Evolutionary conservation across 2,113 vertebrate species (phyloP), one percentile per base, ranked within the genome.

Genomic region (Dascyllus trimaculatus): DNA sequence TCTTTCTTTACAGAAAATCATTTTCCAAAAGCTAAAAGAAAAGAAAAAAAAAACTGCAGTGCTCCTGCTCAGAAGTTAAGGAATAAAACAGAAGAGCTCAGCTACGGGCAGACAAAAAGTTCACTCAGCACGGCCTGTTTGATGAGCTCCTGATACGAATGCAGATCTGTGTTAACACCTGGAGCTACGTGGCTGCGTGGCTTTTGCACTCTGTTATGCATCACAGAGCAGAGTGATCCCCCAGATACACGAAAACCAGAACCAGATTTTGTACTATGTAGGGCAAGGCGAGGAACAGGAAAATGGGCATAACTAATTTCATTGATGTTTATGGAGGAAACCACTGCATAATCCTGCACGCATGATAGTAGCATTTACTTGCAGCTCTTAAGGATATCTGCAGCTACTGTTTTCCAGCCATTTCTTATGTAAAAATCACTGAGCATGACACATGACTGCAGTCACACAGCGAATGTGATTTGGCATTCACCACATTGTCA

Each of bases 281-380:
- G 79, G 71, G 56, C 80, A 81, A 80, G 79, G 78, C 9, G 62
- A 15, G 66, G 78, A 72, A 61, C 19, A 2, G 26, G 59, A 63
- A 84, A 80, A 73, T 74, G 62, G 51, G 79, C 84, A 76, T 75
- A 54, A 82, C 71, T 86, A 82, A 87, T 90, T 71, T 71, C 49
- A 71, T 78, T 86, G 73, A 81, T 85, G 76, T 87, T 84, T 82
- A 71, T 63, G 63, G 38, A 69, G 70, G 49, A 89, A 82, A 74
- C 63, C 63, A 60, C 73, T 59, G 18, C 57, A 64, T 86, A 79
- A 85, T 88, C 80, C 49, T 21, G 49, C 9, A 11, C 13, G 26
- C 58, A 80, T 69, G 38, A 67, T 59, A 38, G 58, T n/a, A 51
- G 49, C 74, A 52, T 74, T 84, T 70, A 62, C 40, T 69, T 64